These are phyloP conservation scores for Oligia latruncula DNA, from an alignment of 2,888 invertebrate species.

Conservation along the genomic window DNA sequence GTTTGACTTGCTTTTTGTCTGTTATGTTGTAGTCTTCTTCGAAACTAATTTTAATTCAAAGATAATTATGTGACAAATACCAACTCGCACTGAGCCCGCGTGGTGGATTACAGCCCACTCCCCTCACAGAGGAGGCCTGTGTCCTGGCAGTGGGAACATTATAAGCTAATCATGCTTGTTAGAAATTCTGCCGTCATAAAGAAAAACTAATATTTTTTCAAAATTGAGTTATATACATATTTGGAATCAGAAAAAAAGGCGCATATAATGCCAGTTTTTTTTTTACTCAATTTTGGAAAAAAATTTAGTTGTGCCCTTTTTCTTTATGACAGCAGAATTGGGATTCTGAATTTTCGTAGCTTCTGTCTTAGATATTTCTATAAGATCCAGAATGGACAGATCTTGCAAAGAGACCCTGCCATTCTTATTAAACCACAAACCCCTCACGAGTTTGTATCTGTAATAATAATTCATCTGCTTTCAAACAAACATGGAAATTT, in stretches of 20 bases:
- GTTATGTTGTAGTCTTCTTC: neutral
- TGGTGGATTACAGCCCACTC: neutral
- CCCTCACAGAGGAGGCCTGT: neutral
- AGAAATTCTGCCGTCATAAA: too few species aligned
- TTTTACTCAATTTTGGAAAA: too few species aligned
- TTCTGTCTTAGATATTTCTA: neutral
- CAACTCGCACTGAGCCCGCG: neutral
- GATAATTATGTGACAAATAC: neutral
- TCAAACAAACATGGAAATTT: neutral
- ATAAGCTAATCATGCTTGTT: too few species aligned
- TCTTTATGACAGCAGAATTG: neutral
- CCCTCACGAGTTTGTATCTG: neutral
- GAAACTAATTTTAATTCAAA: neutral
- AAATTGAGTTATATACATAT: too few species aligned
- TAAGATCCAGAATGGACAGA: neutral
- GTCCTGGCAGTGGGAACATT: neutral
- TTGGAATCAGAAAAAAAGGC: too few species aligned
- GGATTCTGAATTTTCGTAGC: too few species aligned
- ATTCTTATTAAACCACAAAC: neutral
- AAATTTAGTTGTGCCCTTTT: too few species aligned
- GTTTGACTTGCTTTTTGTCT: neutral
- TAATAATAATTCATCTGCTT: conserved; percentile 3
- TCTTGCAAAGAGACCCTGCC: neutral
- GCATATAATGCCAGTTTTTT: too few species aligned
- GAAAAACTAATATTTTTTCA: too few species aligned